Percentiles rank a stretch among this genome's conserved stretches.
Conservation (phyloP, 1,140 invertebrate genomes). For the Lepidurus couesii region DNA sequence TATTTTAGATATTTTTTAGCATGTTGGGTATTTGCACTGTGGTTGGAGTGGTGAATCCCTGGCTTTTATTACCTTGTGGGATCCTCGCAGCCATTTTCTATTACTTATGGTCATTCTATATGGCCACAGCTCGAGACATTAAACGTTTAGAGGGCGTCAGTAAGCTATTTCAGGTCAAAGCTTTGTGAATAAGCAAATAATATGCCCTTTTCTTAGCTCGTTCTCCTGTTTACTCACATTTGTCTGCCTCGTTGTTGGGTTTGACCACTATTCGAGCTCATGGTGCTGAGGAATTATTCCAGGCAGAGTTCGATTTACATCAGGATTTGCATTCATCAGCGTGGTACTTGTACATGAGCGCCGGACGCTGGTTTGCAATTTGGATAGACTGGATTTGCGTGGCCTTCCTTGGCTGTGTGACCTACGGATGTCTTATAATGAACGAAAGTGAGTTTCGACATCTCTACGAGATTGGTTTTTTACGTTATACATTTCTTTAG, state of each 20-base stretch:
- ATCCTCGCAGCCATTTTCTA: slow-evolving; percentile 65
- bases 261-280: slow-evolving; percentile 53
- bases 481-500: not conserved
- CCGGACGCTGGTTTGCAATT: slow-evolving; percentile 75
- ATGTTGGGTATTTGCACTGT: slow-evolving; percentile 69
- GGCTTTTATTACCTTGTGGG: slow-evolving; percentile 63
- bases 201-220: slow-evolving; percentile 45
- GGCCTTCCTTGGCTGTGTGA: slow-evolving; percentile 60
- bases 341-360: slow-evolving; percentile 65
- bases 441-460: slow-evolving; percentile 46
- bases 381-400: slow-evolving; percentile 71
- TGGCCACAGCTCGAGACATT: slow-evolving; percentile 71
- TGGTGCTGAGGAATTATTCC: slow-evolving; percentile 47
- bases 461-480: not conserved
- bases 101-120: slow-evolving; percentile 66
- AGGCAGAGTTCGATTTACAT: slow-evolving; percentile 44
- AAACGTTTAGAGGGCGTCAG: slow-evolving; percentile 79
- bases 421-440: slow-evolving; percentile 64
- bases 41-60: slow-evolving; percentile 65
- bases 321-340: slow-evolving; percentile 47
- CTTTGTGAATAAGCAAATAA: not conserved
- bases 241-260: slow-evolving; percentile 52
- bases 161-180: not conserved
- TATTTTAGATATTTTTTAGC: slow-evolving; percentile 60
- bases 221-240: slow-evolving; percentile 55